phyloP scores from a whole-genome alignment of 2,888 invertebrate genomes.

The Eristalis intricaria region DNA sequence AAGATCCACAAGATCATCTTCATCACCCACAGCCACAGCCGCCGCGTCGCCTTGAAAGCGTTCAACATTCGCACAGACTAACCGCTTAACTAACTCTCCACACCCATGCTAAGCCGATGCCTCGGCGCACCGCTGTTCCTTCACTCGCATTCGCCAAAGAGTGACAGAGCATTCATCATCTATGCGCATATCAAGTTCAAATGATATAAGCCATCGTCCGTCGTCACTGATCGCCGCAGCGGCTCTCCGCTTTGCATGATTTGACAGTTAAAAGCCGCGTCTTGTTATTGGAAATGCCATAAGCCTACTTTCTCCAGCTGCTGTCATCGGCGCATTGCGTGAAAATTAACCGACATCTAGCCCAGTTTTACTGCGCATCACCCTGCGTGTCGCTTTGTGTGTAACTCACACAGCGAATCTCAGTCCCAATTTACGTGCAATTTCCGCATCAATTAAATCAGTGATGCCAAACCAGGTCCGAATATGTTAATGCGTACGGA shows the following conservation, averaged over 20 bases:
- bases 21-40: background rate
- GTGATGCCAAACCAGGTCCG: background rate
- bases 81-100: background rate
- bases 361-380: background rate
- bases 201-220: background rate
- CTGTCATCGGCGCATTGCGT: background rate
- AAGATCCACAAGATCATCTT: background rate
- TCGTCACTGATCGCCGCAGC: no score
- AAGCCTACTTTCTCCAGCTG: background rate
- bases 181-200: background rate
- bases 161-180: background rate
- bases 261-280: background rate
- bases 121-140: background rate
- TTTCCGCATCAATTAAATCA: slow-evolving; percentile 1
- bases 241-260: background rate
- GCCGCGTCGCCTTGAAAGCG: background rate
- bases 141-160: background rate
- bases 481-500: background rate
- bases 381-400: background rate
- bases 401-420: background rate
- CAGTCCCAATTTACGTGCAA: background rate
- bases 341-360: background rate
- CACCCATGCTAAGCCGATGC: background rate
- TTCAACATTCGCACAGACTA: background rate
- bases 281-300: background rate